phyloP scores from a whole-genome alignment of 1,140 invertebrate species.

The Hestina assimilis region DNA sequence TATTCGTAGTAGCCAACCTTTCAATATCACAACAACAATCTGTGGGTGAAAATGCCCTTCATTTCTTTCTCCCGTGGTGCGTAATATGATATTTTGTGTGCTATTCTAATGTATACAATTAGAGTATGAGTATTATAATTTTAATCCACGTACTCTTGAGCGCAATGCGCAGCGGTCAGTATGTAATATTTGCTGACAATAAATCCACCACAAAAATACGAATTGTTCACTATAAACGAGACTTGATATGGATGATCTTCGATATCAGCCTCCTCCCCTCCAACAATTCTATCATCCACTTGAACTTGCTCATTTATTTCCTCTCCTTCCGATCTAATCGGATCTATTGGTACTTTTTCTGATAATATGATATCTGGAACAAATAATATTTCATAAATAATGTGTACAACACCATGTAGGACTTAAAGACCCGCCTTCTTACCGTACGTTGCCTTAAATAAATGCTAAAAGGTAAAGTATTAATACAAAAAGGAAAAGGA shows the following conservation, averaged over 20 bases:
- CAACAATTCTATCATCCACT: slow-evolving; percentile 79
- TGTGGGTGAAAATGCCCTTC: no score
- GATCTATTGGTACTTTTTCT: slow-evolving; percentile 27
- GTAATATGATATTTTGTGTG: no score
- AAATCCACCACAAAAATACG: slow-evolving; percentile 82
- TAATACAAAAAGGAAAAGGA: no score
- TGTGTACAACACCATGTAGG: no score
- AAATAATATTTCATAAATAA: neutral
- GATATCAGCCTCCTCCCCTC: slow-evolving; percentile 79
- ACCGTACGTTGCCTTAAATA: no score
- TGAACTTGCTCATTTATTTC: slow-evolving; percentile 3
- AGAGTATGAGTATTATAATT: no score
- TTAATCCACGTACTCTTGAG: slow-evolving; percentile 67
- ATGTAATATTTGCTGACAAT: slow-evolving; percentile 79
- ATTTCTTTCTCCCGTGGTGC: no score
- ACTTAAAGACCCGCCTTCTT: no score
- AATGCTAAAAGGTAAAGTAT: no score
- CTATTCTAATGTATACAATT: no score
- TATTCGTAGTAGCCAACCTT: no score
- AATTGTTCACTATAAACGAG: slow-evolving; percentile 67
- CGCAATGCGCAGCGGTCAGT: slow-evolving; percentile 84
- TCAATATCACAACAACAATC: no score
- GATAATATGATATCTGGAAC: slow-evolving; percentile 39
- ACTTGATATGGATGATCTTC: slow-evolving; percentile 82
- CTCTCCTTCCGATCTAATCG: slow-evolving; percentile 8